These are phyloP conservation scores for Acleris sparsana DNA, from an alignment of 2,888 invertebrate genomes.

Conservation along the genomic window DNA sequence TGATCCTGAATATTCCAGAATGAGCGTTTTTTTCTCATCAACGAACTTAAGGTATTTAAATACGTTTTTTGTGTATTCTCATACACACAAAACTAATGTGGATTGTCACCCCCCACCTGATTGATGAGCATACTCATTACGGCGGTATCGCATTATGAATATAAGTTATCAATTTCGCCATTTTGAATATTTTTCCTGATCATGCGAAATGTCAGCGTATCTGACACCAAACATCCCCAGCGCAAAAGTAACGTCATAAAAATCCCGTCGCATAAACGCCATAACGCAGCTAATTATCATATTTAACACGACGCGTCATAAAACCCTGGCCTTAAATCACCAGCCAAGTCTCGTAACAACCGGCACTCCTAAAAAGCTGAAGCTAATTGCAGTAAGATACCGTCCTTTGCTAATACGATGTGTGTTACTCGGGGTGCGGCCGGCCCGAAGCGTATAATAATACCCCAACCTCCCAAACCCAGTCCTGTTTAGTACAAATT, in stretches of 20 bases:
- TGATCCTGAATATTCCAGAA: too few species aligned
- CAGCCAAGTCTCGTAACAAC: constrained; percentile 43
- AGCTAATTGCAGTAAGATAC: constrained; percentile 82
- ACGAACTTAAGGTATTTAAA: too few species aligned
- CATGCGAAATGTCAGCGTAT: too few species aligned
- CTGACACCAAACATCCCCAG: neutral
- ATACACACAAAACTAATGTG: too few species aligned
- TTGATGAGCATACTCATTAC: too few species aligned
- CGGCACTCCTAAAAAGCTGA: constrained; percentile 74
- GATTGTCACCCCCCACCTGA: too few species aligned
- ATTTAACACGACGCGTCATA: constrained; percentile 35
- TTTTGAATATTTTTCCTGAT: too few species aligned
- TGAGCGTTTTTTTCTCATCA: too few species aligned
- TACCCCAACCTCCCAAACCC: constrained; percentile 40
- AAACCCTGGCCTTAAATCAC: constrained; percentile 33
- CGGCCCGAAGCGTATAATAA: constrained; percentile 51
- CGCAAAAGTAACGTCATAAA: neutral
- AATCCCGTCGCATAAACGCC: constrained; percentile 12
- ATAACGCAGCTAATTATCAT: constrained; percentile 32
- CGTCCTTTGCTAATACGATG: constrained; percentile 82
- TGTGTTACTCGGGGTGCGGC: constrained; percentile 77
- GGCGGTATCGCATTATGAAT: too few species aligned
- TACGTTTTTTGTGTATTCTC: too few species aligned
- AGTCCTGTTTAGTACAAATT: constrained; percentile 43
- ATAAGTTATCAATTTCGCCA: too few species aligned